Evolutionary conservation across 2,113 vertebrate species (phyloP), one percentile per base, ranked within the genome.

Genomic region (Elgaria multicarinata): DNA sequence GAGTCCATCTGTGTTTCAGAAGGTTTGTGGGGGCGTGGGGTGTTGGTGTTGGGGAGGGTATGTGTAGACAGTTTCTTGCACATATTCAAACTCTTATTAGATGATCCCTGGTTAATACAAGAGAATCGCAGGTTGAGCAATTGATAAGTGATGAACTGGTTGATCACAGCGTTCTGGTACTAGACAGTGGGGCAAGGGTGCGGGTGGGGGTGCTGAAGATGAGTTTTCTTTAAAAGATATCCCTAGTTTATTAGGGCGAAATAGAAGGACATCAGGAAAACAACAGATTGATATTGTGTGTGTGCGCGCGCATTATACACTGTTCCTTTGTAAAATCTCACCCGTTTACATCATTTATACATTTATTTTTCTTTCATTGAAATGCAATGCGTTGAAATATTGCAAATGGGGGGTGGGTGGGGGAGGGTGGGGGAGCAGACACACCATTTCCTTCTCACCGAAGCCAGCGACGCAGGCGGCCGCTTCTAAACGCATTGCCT

Each of bases 381-480:
- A 39, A 42, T 42, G 20, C 36, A 42, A 26, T 75, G 7, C 18
- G 24, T 42, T 75, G 74, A 75, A 42, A 22, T 39, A 36, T 2
- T 33, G 71, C 0, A 39, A 0, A 0, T 7, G 5, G 33, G 18
- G 31, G 46, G n/a, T n/a, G n/a, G n/a, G n/a, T n/a, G 33, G 18
- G 31, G 46, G n/a, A n/a, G n/a, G n/a, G n/a, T 6, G 36, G 36
- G 55, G 14, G 62, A 42, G 39, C 1, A 28, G 36, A 2, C 2
- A 39, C 3, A 6, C 12, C n/a, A 36, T 8, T 12, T 26, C 24
- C 2, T 4, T 20, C 28, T 22, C 62, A 83, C 62, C 39, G 67
- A 58, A 18, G 16, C 36, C 4, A 74, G 71, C 6, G 39, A 36
- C n/a, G 36, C n/a, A 72, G 13, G 4, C 69, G 31, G 31, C n/a